These are phyloP conservation scores for Acomys russatus DNA, from an alignment of 2,797 vertebrate species.

Conservation along the genomic window DNA sequence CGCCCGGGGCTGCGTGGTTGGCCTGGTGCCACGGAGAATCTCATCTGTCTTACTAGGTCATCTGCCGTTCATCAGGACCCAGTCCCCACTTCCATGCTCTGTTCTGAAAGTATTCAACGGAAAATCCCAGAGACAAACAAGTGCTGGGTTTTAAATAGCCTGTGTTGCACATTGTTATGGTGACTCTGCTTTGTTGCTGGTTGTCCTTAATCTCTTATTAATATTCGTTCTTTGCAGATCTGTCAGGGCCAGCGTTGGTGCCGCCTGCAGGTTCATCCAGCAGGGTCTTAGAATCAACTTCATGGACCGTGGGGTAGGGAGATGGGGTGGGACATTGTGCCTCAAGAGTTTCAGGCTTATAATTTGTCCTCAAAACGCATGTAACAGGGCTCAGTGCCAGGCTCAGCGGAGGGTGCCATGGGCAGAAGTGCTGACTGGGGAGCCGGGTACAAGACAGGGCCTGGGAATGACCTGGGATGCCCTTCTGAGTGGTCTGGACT, in stretches of 20 bases:
- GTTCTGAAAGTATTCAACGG: background rate
- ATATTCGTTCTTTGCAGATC: background rate
- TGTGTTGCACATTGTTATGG: too few species aligned
- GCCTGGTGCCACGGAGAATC: accelerated
- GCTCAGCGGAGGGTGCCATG: accelerated
- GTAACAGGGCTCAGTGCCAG: background rate
- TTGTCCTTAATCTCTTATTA: background rate
- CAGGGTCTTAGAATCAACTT: background rate
- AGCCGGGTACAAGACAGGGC: background rate
- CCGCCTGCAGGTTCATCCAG: background rate
- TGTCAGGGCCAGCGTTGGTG: background rate
- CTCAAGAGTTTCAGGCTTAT: background rate
- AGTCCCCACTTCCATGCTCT: background rate
- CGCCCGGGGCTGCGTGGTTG: background rate
- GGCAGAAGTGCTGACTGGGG: background rate
- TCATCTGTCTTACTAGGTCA: background rate
- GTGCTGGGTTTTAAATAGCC: background rate
- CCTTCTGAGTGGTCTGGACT: background rate
- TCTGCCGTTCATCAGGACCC: background rate
- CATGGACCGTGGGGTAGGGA: background rate
- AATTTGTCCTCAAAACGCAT: background rate
- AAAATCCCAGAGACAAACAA: background rate
- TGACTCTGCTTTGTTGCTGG: background rate
- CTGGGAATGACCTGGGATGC: background rate
- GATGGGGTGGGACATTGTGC: too few species aligned